Base-by-base conservation (phyloP, 1,140 invertebrate genomes). In the Himalopsyche phryganea region DNA sequence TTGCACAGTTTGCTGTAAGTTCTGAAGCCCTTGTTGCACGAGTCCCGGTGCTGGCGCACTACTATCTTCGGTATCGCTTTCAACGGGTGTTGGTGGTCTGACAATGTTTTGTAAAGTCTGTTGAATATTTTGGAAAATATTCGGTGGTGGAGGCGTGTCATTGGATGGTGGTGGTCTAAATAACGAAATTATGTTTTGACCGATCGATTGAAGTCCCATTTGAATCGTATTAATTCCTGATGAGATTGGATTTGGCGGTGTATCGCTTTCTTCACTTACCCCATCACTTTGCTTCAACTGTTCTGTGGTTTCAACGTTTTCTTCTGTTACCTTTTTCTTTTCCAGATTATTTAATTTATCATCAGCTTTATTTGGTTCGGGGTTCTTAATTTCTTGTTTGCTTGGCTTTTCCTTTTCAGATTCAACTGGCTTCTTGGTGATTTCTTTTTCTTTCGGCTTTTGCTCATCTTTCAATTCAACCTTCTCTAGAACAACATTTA, bases 101-200 rank as follows among this genome's bases (percentile, higher is more conserved):
- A 62, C 38, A 10, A 50, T 38, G 3, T 54, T 46, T 42, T 58
- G 57, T 3, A 63, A 6, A 14, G 36, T 49, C 36, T 52, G 47
- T 15, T 54, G 47, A 19, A 63, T 50, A n/a, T 50, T 63, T 36
- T 52, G 38, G 20, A 61, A 41, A 4, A 60, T 48, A 33, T 52
- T 58, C 1, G 60, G 49, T 14, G 51, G 46, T n/a, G 47, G 45
- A 6, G 19, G 3, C 5, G 47, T 3, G 20, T 38, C 40, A 19
- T 6, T 14, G 14, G 11, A 19, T 10, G 36, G 41, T 1, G 46
- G 41, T 1, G 46, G 50, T 14, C 36, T 33, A 19, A 64, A 33
- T 15, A 63, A 33, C 0, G 53, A 53, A 18, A 42, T 47, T 4
- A 60, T 49, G n/a, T 35, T 50, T n/a, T 23, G 44, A 0, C 54